Evolutionary conservation across 2,113 vertebrate genomes (phyloP).

Genomic region (Macaca nemestrina): DNA sequence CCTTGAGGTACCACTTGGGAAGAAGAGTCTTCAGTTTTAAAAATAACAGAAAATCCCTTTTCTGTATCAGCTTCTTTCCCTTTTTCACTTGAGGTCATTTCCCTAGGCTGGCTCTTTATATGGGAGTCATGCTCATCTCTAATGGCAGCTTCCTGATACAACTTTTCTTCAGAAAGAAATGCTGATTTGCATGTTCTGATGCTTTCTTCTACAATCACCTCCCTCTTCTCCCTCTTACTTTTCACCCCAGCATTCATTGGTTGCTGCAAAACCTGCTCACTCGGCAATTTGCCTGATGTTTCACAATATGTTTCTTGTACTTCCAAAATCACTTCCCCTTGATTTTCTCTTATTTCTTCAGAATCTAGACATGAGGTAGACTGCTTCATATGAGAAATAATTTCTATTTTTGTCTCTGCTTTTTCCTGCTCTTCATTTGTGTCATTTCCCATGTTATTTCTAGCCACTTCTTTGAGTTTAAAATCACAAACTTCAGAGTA

Average conservation of each 20-base stretch:
- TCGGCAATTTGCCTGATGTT: background rate
- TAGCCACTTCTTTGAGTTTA: slow-evolving; percentile 12
- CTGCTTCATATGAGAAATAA: background rate
- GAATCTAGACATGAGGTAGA: background rate
- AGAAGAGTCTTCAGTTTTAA: slow-evolving; percentile 38
- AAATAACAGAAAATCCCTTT: background rate
- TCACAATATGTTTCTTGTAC: slow-evolving; percentile 68
- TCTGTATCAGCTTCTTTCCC: background rate
- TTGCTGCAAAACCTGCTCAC: background rate
- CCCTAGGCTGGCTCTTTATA: background rate
- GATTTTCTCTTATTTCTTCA: slow-evolving; percentile 58
- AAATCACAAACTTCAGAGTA: slow-evolving; percentile 40
- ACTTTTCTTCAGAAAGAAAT: slow-evolving; percentile 27
- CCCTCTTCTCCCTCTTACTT: slow-evolving; percentile 8
- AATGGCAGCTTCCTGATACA: slow-evolving; percentile 5
- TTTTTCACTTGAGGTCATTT: background rate
- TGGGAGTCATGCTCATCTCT: background rate
- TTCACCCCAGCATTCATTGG: background rate
- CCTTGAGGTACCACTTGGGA: background rate
- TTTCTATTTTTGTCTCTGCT: slow-evolving; percentile 15
- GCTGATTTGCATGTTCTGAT: background rate
- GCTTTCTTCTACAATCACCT: background rate
- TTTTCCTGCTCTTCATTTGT: slow-evolving; percentile 69
- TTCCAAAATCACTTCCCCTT: slow-evolving; percentile 62
- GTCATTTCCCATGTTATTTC: slow-evolving; percentile 55